Conservation (phyloP, 2,113 vertebrate genomes). For the Gopherus evgoodei region DNA sequence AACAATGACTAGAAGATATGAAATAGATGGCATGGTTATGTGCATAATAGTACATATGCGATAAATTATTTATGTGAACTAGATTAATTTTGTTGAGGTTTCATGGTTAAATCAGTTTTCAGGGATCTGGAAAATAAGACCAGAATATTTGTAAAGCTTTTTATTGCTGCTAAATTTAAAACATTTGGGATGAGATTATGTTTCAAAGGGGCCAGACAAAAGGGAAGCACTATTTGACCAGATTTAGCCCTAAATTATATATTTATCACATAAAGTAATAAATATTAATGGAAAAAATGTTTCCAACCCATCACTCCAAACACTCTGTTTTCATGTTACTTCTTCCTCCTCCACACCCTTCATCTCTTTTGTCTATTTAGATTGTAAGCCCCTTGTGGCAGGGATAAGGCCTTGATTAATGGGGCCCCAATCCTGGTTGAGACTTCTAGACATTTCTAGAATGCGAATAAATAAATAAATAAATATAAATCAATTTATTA, state of each 20-base stretch:
- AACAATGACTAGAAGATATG: not conserved
- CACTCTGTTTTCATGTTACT: not conserved
- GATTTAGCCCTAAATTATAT: not conserved
- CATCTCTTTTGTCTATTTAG: not conserved
- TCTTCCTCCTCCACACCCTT: slow-evolving; percentile 5
- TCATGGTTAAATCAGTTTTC: not conserved
- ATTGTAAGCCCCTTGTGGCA: not conserved
- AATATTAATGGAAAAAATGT: not conserved
- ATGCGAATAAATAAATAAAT: slow-evolving; percentile 5
- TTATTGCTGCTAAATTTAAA: not conserved
- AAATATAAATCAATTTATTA: not conserved
- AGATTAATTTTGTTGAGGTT: not conserved
- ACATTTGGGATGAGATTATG: not conserved
- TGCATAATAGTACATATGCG: not conserved
- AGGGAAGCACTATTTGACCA: not conserved
- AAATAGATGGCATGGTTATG: not conserved
- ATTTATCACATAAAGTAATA: not conserved
- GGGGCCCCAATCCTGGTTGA: not conserved
- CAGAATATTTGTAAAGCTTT: not conserved
- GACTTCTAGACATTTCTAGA: not conserved
- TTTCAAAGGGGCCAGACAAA: slow-evolving; percentile 25
- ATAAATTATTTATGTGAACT: not conserved
- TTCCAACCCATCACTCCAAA: not conserved
- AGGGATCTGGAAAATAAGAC: not conserved
- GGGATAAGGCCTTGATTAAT: not conserved